Evolutionary conservation across 1,140 invertebrate genomes (phyloP), one percentile per base, ranked within the genome.

Genomic region (Macrobrachium nipponense): DNA sequence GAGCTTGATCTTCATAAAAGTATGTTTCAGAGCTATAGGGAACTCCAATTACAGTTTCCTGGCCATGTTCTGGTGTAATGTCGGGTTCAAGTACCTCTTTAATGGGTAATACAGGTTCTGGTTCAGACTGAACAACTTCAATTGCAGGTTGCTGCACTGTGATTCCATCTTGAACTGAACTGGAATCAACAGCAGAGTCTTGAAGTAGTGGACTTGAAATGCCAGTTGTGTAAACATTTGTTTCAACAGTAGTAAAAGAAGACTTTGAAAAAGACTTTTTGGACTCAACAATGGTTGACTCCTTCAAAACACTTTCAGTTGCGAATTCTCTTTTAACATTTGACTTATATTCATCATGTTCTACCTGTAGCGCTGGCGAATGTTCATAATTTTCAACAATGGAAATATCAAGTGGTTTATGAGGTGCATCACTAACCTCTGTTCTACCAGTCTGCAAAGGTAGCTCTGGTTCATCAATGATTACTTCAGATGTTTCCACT

Each of bases 201-300:
- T 86, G 66, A 43, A 17, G 20, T 14, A 77, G 84, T 51, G 82
- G 73, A 73, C 64, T 75, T 64, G 77, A 44, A 44, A 80, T 43
- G 68, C 84, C 84, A 64, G 77, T 86, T 58, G 80, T 87, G 36
- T 80, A 87, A 11, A 87, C 76, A 27, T 82, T 87, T 23, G 86
- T 87, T 58, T 87, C 81, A 62, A 87, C 81, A n/a, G 77, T 79
- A 18, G 86, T 79, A 80, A 73, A 82, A 43, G 66, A 79, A 6
- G 62, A 77, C 66, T 78, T 78, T 4, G 86, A 87, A 20, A 87
- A 12, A 18, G 86, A 87, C 59, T 77, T 83, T 23, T 87, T 87
- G 10, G 81, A 75, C 44, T 87, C 86, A 20, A 70, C 70, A 75
- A 82, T 75, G 58, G 36, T 87, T 51, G 80, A 78, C 62, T 87